These are phyloP conservation scores for Ectropis grisescens DNA, from an alignment of 1,140 invertebrate genomes.

Conservation along the genomic window DNA sequence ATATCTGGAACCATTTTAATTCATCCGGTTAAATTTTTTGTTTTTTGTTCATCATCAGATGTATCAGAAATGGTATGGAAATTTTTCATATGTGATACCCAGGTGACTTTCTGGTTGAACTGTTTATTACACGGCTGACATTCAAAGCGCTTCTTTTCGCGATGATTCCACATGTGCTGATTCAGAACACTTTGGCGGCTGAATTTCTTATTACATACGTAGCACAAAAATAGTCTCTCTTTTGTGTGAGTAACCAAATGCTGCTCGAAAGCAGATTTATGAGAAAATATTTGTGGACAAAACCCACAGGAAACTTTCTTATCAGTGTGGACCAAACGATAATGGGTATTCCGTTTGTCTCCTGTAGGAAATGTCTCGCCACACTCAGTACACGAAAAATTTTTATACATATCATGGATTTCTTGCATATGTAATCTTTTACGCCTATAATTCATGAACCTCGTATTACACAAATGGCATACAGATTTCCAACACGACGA, in stretches of 20 bases:
- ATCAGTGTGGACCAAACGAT: conserved; percentile 13
- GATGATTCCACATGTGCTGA: conserved; percentile 66
- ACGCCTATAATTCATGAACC: conserved; percentile 23
- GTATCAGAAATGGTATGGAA: no score
- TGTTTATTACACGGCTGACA: conserved; percentile 71
- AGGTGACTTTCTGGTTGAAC: conserved; percentile 32
- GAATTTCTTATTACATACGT: conserved; percentile 47
- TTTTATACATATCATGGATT: conserved; percentile 18
- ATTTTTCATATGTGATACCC: no score
- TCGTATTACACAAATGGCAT: conserved; percentile 27
- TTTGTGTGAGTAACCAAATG: conserved; percentile 60
- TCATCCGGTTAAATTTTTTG: no score
- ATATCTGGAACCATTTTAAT: no score
- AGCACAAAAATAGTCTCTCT: conserved; percentile 60
- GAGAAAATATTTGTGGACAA: conserved; percentile 19
- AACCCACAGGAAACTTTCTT: conserved; percentile 20
- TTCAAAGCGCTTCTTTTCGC: conserved; percentile 70
- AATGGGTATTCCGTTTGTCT: conserved; percentile 18
- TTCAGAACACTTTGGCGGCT: conserved; percentile 20
- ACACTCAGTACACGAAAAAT: conserved; percentile 18
- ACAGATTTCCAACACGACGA: no score
- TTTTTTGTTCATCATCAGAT: no score
- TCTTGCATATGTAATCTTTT: conserved; percentile 23
- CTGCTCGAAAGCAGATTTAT: conserved; percentile 30
- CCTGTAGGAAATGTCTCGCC: no score